A percentile compares a stretch with the other conserved stretches of the same genome.
Conservation (phyloP, 2,888 invertebrate genomes). For the Dilophus febrilis region DNA sequence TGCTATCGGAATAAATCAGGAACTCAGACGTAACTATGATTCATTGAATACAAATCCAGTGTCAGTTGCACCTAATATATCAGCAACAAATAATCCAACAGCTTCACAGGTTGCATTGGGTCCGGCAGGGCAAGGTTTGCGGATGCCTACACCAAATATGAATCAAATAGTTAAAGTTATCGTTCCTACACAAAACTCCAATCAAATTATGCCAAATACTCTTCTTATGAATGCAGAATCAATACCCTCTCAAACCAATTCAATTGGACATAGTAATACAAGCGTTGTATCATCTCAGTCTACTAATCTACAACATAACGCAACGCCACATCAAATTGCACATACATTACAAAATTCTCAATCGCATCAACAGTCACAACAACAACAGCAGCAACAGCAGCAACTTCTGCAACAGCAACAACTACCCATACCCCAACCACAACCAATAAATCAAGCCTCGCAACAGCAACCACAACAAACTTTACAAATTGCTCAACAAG, state of each 20-base stretch:
- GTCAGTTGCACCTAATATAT: constrained; percentile 16
- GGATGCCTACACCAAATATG: constrained; percentile 9
- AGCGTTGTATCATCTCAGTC: not conserved
- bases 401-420: too few relatives aligned
- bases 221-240: constrained; percentile 13
- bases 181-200: constrained; percentile 14
- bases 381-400: too few relatives aligned
- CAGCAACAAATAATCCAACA: constrained; percentile 15
- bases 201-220: constrained; percentile 16
- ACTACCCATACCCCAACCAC: not conserved
- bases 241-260: constrained; percentile 3
- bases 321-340: too few relatives aligned
- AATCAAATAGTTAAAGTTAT: constrained; percentile 16
- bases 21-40: constrained; percentile 2
- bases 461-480: not conserved
- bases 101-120: constrained; percentile 20
- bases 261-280: constrained; percentile 1
- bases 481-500: too few relatives aligned
- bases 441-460: not conserved
- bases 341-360: too few relatives aligned
- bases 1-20: constrained; percentile 7
- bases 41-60: constrained; percentile 14
- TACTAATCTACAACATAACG: not conserved
- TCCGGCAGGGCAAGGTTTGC: constrained; percentile 12
- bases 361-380: constrained; percentile 16